Evolutionary conservation across 2,113 vertebrate genomes (phyloP).

Genomic region (Aleadryas rufinucha): DNA sequence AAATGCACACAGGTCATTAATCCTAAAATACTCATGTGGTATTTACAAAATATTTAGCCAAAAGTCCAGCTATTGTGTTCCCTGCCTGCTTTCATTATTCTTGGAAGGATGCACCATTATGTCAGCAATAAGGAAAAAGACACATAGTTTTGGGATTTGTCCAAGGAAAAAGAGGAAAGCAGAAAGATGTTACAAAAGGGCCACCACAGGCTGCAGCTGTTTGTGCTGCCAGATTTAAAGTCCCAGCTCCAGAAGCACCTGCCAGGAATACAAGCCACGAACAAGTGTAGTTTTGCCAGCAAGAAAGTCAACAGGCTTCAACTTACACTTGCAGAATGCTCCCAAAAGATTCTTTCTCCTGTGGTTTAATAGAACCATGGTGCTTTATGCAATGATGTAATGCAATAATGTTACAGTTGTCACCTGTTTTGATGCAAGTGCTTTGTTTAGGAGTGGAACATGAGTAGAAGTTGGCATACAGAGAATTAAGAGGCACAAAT

Average conservation of each 20-base stretch:
- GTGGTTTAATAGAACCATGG: background rate
- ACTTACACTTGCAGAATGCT: background rate
- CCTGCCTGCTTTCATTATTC: conserved; percentile 17
- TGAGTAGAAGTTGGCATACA: background rate
- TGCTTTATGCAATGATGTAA: background rate
- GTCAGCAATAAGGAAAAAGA: conserved; percentile 24
- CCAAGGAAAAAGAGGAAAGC: conserved; percentile 4
- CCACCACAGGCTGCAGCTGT: conserved; percentile 20
- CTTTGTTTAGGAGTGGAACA: background rate
- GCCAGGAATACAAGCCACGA: conserved; percentile 16
- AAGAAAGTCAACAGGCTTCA: background rate
- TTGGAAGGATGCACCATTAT: conserved; percentile 3
- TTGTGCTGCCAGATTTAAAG: background rate
- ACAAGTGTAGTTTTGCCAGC: background rate
- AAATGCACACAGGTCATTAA: background rate
- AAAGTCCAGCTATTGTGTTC: conserved; percentile 1
- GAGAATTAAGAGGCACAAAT: background rate
- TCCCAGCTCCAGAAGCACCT: background rate
- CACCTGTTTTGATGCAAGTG: background rate
- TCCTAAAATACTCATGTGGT: background rate
- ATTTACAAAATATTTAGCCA: background rate
- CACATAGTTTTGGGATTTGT: background rate
- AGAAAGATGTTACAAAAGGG: background rate
- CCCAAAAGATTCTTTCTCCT: background rate
- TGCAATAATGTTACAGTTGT: background rate